Evolutionary conservation across 2,888 invertebrate genomes (phyloP).

Genomic region (Bursaphelenchus okinawaensis): DNA sequence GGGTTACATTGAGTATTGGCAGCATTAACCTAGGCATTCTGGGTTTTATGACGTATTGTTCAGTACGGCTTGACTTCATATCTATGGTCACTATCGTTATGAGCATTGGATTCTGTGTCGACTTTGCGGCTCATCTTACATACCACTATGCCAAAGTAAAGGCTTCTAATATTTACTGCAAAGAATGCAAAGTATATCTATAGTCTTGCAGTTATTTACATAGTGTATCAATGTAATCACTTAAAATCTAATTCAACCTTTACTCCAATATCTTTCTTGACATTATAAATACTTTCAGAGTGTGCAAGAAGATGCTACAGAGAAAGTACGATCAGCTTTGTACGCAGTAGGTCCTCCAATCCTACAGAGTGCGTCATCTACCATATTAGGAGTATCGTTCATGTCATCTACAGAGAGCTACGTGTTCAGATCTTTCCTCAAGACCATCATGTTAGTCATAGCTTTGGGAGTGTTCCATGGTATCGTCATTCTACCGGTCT

Average conservation of each 20-base stretch:
- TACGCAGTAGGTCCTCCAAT: constrained; percentile 85
- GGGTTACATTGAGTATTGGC: constrained; percentile 89
- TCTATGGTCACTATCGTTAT: constrained; percentile 91
- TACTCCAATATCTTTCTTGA: neutral
- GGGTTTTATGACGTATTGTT: constrained; percentile 91
- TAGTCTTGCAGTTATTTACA: too few relatives aligned
- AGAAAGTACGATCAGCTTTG: constrained; percentile 76
- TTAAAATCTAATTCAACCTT: too few relatives aligned
- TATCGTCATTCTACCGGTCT: constrained; percentile 74
- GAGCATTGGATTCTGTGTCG: constrained; percentile 90
- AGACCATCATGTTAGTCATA: constrained; percentile 81
- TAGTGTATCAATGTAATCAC: too few relatives aligned
- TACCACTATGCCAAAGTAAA: constrained; percentile 63
- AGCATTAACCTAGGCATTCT: constrained; percentile 88
- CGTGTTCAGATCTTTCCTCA: constrained; percentile 58
- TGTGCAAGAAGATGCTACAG: constrained; percentile 57
- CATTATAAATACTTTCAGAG: neutral
- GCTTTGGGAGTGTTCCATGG: constrained; percentile 90
- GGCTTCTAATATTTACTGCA: too few relatives aligned
- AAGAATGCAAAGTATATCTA: neutral
- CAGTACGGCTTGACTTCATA: constrained; percentile 74
- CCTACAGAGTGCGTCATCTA: constrained; percentile 82
- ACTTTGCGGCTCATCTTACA: constrained; percentile 89
- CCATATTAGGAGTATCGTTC: constrained; percentile 80
- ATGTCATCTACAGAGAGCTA: constrained; percentile 82